Percentiles rank a stretch among this genome's conserved stretches.
phyloP scores from a whole-genome alignment of 2,888 invertebrate genomes.

The Ypsolopha scabrella region DNA sequence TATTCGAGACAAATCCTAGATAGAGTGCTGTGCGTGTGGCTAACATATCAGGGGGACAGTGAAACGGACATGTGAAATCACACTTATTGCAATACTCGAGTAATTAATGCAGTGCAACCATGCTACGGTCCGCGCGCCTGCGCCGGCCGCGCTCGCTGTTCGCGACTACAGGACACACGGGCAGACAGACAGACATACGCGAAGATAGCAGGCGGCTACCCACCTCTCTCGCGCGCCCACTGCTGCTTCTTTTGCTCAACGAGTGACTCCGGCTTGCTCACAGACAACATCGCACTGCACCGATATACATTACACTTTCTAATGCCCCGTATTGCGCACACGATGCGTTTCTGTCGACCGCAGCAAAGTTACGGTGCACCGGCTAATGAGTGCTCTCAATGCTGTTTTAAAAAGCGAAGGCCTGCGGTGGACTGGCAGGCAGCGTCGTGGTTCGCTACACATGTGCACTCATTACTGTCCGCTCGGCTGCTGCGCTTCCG shows the following conservation, averaged over 20 bases:
- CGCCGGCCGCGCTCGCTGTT: not conserved
- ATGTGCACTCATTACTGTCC: slow-evolving; percentile 57
- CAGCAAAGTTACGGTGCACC: slow-evolving; percentile 58
- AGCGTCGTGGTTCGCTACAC: slow-evolving; percentile 56
- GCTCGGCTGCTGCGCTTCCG: slow-evolving; percentile 29
- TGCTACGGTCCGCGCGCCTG: not conserved
- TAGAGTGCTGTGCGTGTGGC: not conserved
- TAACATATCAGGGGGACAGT: not conserved
- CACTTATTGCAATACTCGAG: not conserved
- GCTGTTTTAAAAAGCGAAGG: slow-evolving; percentile 44
- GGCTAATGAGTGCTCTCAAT: slow-evolving; percentile 49
- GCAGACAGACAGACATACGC: not conserved
- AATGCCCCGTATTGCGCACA: slow-evolving; percentile 57
- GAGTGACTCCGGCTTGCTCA: slow-evolving; percentile 71
- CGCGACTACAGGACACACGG: not conserved
- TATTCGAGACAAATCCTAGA: not conserved
- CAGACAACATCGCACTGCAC: slow-evolving; percentile 62
- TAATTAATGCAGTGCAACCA: not conserved
- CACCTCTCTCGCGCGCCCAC: slow-evolving; percentile 95
- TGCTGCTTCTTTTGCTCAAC: slow-evolving; percentile 91
- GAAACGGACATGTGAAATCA: slow-evolving; percentile 1
- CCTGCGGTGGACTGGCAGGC: slow-evolving; percentile 25
- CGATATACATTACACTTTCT: slow-evolving; percentile 60
- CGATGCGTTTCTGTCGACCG: slow-evolving; percentile 45
- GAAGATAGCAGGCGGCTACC: slow-evolving; percentile 20